These are phyloP conservation scores for Drosophila anomalata DNA, from an alignment of 2,888 invertebrate genomes.

Conservation along the genomic window DNA sequence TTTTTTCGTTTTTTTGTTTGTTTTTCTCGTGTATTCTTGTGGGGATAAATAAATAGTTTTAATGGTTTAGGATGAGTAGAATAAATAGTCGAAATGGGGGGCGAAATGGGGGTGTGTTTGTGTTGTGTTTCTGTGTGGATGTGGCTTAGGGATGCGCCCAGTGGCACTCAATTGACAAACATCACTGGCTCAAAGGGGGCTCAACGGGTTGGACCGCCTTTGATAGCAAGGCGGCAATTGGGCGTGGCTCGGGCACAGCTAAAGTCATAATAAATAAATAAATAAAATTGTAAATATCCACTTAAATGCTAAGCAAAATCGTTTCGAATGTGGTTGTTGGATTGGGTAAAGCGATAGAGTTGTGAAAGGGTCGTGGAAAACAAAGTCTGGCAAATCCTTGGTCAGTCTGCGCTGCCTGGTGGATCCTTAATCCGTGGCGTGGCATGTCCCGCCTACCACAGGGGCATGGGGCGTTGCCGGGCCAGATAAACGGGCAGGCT, in stretches of 20 bases:
- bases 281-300: slow-evolving; percentile 72
- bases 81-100: slow-evolving; percentile 61
- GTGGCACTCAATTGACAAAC: slow-evolving; percentile 79
- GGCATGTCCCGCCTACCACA: slow-evolving; percentile 73
- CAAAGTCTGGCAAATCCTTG: slow-evolving; percentile 40
- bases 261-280: slow-evolving; percentile 68
- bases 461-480: slow-evolving; percentile 81
- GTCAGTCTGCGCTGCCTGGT: slow-evolving; percentile 18
- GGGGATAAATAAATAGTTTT: slow-evolving; percentile 66
- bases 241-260: slow-evolving; percentile 56
- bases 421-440: slow-evolving; percentile 7
- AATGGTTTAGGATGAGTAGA: slow-evolving; percentile 61
- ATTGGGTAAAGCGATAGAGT: slow-evolving; percentile 30
- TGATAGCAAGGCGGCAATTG: slow-evolving; percentile 84
- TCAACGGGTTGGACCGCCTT: slow-evolving; percentile 63
- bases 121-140: slow-evolving; percentile 22
- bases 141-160: slow-evolving; percentile 40
- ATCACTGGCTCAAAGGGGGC: slow-evolving; percentile 82
- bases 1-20: slow-evolving; percentile 4
- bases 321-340: slow-evolving; percentile 36
- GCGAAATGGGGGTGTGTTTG: slow-evolving; percentile 26
- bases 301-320: slow-evolving; percentile 70
- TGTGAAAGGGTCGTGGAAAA: slow-evolving; percentile 30
- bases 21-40: slow-evolving; percentile 7
- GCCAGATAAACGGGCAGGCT: slow-evolving; percentile 70